Evolutionary conservation across 1,140 invertebrate genomes (phyloP), one percentile per base, ranked within the genome.

Genomic region (Drosophila novamexicana): DNA sequence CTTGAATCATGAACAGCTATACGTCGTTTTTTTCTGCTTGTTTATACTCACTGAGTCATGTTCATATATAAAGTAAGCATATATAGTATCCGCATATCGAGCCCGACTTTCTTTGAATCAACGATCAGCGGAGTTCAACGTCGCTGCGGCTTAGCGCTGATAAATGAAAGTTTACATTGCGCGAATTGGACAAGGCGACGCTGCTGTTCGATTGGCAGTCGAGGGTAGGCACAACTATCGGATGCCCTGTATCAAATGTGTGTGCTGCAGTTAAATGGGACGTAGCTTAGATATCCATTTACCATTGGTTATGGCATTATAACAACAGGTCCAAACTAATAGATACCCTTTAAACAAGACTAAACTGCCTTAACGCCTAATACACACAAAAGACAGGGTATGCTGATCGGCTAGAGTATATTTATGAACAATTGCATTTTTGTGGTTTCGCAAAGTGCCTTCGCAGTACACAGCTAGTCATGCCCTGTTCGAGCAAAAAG

Each of bases 21-120:
- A 52, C 69, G 47, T 61, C 14, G 9, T 73, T 62, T 65, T 67
- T 59, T 63, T 58, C 37, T 9, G 22, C 50, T 49, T 34, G 22
- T 34, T 56, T 56, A 37, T 29, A 12, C 52, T 14, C 34, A 4
- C 53, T 65, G 62, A 72, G 39, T 72, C 63, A 72, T 18, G 40
- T 7, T n/a, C 40, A 16, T 65, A 8, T 44, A 34, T 44, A 53
- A 39, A 36, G 16, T 16, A 14, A 54, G 10, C 54, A 12, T 58
- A 39, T 40, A 69, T 5, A 39, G 7, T 7, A 67, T 2, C 37
- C n/a, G 9, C n/a, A 47, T 32, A 32, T 57, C 29, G 7, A 40
- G 18, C 5, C 14, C n/a, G 54, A 57, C 42, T 57, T 57, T 42
- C 54, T 42, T 57, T 57, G 39, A 57, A 40, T 57, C 54, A 42